Percentiles rank a stretch among this genome's conserved stretches.
These are phyloP conservation scores for Himalopsyche japonica DNA, from an alignment of 2,888 invertebrate genomes.

Conservation along the genomic window DNA sequence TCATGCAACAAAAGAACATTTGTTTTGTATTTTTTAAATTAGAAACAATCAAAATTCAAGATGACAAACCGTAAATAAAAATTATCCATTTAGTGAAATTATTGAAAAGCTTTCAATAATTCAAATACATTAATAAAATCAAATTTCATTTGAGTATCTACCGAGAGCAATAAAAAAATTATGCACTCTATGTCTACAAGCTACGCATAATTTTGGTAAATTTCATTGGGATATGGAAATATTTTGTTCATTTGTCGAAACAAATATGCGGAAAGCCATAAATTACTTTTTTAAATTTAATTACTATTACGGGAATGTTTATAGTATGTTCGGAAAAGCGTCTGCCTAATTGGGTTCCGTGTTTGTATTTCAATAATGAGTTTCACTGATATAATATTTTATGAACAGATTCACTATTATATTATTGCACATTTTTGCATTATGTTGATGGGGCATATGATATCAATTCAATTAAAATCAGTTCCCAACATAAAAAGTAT, in stretches of 20 bases:
- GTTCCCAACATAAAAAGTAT: no score
- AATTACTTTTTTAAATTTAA: neutral
- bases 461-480: no score
- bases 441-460: no score
- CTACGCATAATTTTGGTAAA: neutral
- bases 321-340: neutral
- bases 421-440: neutral
- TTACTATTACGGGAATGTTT: neutral
- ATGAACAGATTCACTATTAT: neutral
- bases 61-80: no score
- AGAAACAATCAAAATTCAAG: no score
- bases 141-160: neutral
- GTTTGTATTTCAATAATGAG: neutral
- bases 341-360: neutral
- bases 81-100: no score
- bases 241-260: neutral
- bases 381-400: neutral
- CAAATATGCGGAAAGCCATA: neutral
- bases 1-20: no score
- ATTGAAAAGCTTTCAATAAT: no score
- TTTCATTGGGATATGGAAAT: neutral
- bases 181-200: neutral
- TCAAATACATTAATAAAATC: neutral
- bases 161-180: neutral
- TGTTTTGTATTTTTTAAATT: no score